phyloP scores from a whole-genome alignment of 1,140 invertebrate species.

The Zeugodacus cucurbitae region DNA sequence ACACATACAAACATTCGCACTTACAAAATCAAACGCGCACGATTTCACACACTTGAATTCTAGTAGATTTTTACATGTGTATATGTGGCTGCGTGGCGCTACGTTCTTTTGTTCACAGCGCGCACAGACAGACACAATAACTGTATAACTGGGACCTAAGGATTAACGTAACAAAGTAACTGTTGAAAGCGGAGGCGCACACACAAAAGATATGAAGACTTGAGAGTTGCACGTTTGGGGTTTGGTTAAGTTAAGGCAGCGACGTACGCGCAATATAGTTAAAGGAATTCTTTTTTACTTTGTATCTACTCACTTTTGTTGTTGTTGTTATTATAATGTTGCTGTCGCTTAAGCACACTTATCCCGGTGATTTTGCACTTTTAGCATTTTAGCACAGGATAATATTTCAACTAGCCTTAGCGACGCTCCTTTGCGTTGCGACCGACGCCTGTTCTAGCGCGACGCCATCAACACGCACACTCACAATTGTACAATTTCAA shows the following conservation, averaged over 20 bases:
- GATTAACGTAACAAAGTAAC: not conserved
- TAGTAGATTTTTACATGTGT: not conserved
- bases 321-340: not conserved
- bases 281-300: not conserved
- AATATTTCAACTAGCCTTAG: conserved; percentile 47
- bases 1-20: not conserved
- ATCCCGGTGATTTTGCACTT: conserved; percentile 53
- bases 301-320: not conserved
- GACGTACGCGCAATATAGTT: not conserved
- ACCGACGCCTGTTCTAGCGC: not conserved
- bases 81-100: not conserved
- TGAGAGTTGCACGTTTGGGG: not conserved
- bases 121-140: not conserved
- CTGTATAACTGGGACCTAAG: no score
- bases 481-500: not conserved
- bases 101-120: not conserved
- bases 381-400: conserved; percentile 37
- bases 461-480: not conserved
- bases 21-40: not conserved
- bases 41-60: not conserved
- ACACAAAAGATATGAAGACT: not conserved
- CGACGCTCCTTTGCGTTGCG: conserved; percentile 42
- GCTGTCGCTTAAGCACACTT: not conserved
- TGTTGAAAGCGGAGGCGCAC: conserved; percentile 5
- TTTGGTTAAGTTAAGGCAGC: not conserved